phyloP scores from a whole-genome alignment of 2,888 invertebrate species.

The Eledone cirrhosa region DNA sequence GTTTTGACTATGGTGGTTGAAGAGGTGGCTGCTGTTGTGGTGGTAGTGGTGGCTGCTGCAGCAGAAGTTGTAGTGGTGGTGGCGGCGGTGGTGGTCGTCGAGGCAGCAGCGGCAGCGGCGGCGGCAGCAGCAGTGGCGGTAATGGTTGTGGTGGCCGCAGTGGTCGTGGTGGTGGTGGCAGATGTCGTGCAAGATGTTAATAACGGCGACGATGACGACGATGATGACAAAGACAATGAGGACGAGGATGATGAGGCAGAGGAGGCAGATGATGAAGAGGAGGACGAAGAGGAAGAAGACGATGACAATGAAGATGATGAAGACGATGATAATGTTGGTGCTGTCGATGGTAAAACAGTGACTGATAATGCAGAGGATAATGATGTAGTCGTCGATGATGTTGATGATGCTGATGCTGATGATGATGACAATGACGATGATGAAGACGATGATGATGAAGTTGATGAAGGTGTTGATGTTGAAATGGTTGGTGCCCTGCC shows the following conservation, averaged over 20 bases:
- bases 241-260: background rate
- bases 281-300: too few relatives aligned
- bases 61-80: too few relatives aligned
- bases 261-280: background rate
- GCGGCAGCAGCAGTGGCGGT: background rate
- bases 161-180: background rate
- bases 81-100: too few relatives aligned
- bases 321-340: background rate
- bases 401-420: background rate
- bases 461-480: background rate
- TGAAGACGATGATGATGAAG: slow-evolving; percentile 10
- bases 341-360: background rate
- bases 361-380: background rate
- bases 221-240: background rate
- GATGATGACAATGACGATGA: background rate
- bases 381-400: background rate
- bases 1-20: background rate
- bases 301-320: background rate
- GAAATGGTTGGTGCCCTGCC: slow-evolving; percentile 15
- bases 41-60: too few relatives aligned
- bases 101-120: too few relatives aligned
- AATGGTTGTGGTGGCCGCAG: background rate
- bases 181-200: background rate
- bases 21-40: too few relatives aligned
- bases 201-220: background rate